These are phyloP conservation scores for Bembecia ichneumoniformis DNA, from an alignment of 2,888 invertebrate species.

Conservation along the genomic window DNA sequence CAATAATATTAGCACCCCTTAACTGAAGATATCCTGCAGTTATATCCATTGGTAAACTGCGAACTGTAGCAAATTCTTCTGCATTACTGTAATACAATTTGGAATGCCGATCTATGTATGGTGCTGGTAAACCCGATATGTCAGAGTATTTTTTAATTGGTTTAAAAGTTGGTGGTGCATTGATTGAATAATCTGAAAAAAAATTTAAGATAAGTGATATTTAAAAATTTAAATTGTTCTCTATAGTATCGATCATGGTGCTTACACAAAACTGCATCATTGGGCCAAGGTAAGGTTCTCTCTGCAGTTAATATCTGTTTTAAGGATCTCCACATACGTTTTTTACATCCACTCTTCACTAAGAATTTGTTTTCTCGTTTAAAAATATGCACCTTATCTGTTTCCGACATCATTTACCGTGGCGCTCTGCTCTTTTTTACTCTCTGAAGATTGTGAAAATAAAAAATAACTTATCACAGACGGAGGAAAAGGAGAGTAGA, in stretches of 20 bases:
- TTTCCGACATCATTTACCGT: conserved; percentile 35
- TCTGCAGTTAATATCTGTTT: conserved; percentile 91
- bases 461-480: too few species aligned
- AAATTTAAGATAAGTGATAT: conserved; percentile 8
- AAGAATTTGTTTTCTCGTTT: conserved; percentile 67
- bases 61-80: conserved; percentile 89
- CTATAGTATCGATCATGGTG: conserved; percentile 4
- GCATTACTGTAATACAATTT: conserved; percentile 87
- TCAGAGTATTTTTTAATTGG: conserved; percentile 96
- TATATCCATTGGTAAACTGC: conserved; percentile 91
- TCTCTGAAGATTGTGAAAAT: too few species aligned
- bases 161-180: conserved; percentile 91
- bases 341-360: conserved; percentile 77
- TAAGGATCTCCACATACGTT: conserved; percentile 88
- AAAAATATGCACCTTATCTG: conserved; percentile 48
- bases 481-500: too few species aligned
- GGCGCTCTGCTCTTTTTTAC: neutral
- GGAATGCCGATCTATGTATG: conserved; percentile 92
- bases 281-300: conserved; percentile 82
- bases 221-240: neutral
- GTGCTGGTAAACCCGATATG: conserved; percentile 88
- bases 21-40: conserved; percentile 90
- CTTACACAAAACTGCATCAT: conserved; percentile 83
- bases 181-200: conserved; percentile 84
- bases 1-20: conserved; percentile 85